phyloP scores from a whole-genome alignment of 2,888 invertebrate genomes.

The Slavum lentiscoides region DNA sequence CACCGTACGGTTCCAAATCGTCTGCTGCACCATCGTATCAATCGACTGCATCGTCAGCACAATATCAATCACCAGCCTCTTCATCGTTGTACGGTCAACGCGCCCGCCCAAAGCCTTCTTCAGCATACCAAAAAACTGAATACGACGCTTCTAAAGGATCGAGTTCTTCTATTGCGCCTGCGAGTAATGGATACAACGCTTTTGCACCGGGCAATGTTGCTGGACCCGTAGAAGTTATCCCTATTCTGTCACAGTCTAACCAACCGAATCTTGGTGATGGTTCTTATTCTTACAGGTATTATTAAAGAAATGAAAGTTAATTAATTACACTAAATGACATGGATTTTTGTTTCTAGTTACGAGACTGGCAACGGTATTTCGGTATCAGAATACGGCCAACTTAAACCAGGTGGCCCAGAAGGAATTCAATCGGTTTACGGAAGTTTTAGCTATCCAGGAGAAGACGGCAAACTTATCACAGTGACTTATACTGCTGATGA shows the following conservation, averaged over 20 bases:
- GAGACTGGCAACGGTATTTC: constrained; percentile 77
- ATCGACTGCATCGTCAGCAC: constrained; percentile 1
- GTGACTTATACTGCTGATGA: constrained; percentile 74
- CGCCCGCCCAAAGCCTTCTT: constrained; percentile 11
- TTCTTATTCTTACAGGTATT: constrained; percentile 68
- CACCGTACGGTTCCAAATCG: constrained; percentile 33
- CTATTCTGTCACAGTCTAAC: constrained; percentile 67
- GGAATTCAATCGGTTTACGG: constrained; percentile 57
- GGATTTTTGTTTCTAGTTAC: constrained; percentile 62
- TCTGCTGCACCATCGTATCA: constrained; percentile 20
- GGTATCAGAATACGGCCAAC: constrained; percentile 71
- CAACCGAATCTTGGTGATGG: constrained; percentile 67
- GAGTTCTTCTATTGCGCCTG: neutral
- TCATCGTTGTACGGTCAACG: constrained; percentile 25
- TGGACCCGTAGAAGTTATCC: constrained; percentile 61
- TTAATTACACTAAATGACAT: too few relatives aligned
- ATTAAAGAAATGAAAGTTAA: neutral
- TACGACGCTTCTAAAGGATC: constrained; percentile 8
- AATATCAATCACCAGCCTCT: constrained; percentile 28
- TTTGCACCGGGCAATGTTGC: constrained; percentile 56
- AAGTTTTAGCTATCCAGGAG: constrained; percentile 71
- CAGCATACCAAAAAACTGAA: constrained; percentile 26
- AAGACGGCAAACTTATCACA: constrained; percentile 68
- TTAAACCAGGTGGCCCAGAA: constrained; percentile 65
- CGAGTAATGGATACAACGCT: constrained; percentile 28